Conservation (phyloP, 1,140 invertebrate genomes). For the Lepidurus packardi region DNA sequence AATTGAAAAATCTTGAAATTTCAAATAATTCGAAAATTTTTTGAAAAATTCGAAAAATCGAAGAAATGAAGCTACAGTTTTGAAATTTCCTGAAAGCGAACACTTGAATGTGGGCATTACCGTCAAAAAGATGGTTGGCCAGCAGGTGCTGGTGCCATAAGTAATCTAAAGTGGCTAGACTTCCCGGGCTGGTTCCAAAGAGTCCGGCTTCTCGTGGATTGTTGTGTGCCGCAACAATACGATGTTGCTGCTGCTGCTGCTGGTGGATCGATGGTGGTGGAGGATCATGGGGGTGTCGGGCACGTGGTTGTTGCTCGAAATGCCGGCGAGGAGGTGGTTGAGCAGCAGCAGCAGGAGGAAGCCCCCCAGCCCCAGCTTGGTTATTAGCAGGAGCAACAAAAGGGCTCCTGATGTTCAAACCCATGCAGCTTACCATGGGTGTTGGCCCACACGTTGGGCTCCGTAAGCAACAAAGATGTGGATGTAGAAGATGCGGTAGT, state of each 20-base stretch:
- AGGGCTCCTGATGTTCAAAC: constrained; percentile 10
- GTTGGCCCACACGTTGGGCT: constrained; percentile 35
- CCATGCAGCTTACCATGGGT: constrained; percentile 29
- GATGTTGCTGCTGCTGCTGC: not conserved
- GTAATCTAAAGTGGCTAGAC: constrained; percentile 19
- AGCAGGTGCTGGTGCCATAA: constrained; percentile 17
- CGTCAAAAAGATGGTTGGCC: constrained; percentile 17
- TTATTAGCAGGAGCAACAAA: constrained; percentile 24
- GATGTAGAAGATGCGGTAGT: not conserved
- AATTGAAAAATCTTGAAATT: too few relatives aligned
- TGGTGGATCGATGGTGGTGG: not conserved
- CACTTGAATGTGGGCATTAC: not conserved
- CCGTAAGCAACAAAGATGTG: not conserved
- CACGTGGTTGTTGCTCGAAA: constrained; percentile 20
- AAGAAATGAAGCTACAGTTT: too few relatives aligned
- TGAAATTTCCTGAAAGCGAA: too few relatives aligned
- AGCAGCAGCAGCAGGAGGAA: constrained; percentile 27
- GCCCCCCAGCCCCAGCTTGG: constrained; percentile 27
- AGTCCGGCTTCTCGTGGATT: not conserved
- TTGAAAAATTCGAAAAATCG: too few relatives aligned
- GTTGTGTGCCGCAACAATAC: not conserved
- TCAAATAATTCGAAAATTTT: too few relatives aligned
- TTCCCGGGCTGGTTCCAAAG: constrained; percentile 17
- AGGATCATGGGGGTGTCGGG: not conserved
- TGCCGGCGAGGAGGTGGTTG: constrained; percentile 24